Base-by-base conservation (phyloP, 2,888 invertebrate genomes). In the Gibbula magus region DNA sequence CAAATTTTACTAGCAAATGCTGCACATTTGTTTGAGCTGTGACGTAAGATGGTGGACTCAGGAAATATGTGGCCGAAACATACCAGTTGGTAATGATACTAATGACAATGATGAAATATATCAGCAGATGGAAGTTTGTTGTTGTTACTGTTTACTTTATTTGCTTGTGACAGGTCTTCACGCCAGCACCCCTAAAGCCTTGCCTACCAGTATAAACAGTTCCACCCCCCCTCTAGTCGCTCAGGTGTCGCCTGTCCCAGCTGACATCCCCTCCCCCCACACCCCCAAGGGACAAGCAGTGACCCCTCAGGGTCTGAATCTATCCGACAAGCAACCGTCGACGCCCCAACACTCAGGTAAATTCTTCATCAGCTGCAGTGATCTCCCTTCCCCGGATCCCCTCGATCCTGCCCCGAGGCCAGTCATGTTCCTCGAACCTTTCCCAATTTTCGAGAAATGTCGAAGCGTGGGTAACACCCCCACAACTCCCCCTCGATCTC, bases 261-360 rank as follows among this genome's bases (percentile, higher is more conserved):
- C 45, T 51, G 45, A 45, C 61, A 74, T 61, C 39, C 74, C 61
- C 70, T 51, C 4, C 29, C 51, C 70, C 67, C 53, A 52, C 67
- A 75, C 29, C 75, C 53, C 52, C 2, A 70, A 35, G n/a, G 39
- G n/a, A 45, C 45, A 73, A 35, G 45, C 20, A 35, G 45, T 35
- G 18, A 22, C 73, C 45, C 45, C 73, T 35, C 35, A 73, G n/a
- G n/a, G 73, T 10, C 73, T 73, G 35, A 35, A 45, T 45, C n/a
- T 73, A 35, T 32, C 73, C 29, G 25, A 22, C 29, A 25, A 61
- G 22, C 22, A 10, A 13, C 70, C 70, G 13, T 18, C 75, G 25
- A 35, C 73, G 13, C 73, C 73, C 7, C 52, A 53, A 75, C 75
- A 25, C 25, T 20, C 75, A 75, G 75, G 75, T 75, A 75, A 75